Conservation (phyloP, 23 tunicate genomes). For the Phallusia fumigata region DNA sequence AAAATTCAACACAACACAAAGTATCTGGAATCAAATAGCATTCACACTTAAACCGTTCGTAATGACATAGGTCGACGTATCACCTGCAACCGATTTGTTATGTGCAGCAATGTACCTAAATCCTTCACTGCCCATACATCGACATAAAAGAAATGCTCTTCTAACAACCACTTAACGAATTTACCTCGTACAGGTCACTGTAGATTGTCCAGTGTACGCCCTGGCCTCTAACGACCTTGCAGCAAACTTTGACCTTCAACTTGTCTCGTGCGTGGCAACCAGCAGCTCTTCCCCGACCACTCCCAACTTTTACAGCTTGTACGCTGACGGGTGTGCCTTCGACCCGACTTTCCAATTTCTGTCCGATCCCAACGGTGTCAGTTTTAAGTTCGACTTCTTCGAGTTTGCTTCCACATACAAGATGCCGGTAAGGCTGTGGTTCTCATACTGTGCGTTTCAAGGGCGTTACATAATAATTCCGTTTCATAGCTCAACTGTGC, state of each 20-base stretch:
- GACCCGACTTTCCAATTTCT: conserved; percentile 4
- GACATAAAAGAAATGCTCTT: too few relatives aligned
- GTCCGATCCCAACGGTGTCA: neutral
- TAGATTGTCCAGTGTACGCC: conserved; percentile 21
- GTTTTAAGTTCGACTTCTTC: conserved; percentile 29
- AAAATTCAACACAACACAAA: too few relatives aligned
- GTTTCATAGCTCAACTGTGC: too few relatives aligned
- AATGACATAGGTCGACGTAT: too few relatives aligned
- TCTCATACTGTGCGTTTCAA: too few relatives aligned
- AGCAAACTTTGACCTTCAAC: neutral
- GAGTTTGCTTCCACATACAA: conserved; percentile 11
- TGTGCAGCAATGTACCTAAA: too few relatives aligned
- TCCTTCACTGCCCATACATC: too few relatives aligned
- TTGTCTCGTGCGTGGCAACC: conserved; percentile 38
- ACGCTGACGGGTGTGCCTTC: conserved; percentile 10
- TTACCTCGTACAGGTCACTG: neutral
- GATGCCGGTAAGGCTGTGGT: neutral
- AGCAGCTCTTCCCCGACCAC: neutral
- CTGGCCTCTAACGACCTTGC: neutral
- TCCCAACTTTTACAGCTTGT: neutral
- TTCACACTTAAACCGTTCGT: too few relatives aligned
- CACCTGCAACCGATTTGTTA: too few relatives aligned
- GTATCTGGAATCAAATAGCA: too few relatives aligned
- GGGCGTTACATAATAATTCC: too few relatives aligned
- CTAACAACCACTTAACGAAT: too few relatives aligned